A percentile compares a stretch with the other conserved stretches of the same genome.
phyloP scores from a whole-genome alignment of 2,888 invertebrate genomes.

The Phaonia tiefii region DNA sequence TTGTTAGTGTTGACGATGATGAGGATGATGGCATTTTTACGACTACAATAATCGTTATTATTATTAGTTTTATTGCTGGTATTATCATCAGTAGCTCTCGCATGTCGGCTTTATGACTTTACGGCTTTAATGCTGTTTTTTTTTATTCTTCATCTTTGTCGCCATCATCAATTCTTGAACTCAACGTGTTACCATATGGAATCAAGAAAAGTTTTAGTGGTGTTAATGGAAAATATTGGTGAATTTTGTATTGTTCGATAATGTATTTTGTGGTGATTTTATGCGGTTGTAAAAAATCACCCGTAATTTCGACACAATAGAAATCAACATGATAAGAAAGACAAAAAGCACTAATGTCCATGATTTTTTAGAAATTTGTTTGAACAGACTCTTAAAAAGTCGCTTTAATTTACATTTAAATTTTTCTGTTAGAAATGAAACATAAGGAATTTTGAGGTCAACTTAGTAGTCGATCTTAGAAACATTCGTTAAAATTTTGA shows the following conservation, averaged over 20 bases:
- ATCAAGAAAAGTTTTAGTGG: neutral
- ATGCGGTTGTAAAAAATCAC: conserved; percentile 14
- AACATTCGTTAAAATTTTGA: too few relatives aligned
- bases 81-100: conserved; percentile 39
- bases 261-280: conserved; percentile 21
- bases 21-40: conserved; percentile 57
- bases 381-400: neutral
- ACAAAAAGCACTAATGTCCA: too few relatives aligned
- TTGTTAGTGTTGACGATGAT: neutral
- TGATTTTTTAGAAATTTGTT: neutral
- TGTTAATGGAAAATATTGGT: neutral
- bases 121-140: conserved; percentile 12
- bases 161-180: conserved; percentile 4
- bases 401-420: conserved; percentile 42
- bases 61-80: conserved; percentile 58
- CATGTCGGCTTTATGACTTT: conserved; percentile 29
- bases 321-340: too few relatives aligned
- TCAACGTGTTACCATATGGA: neutral
- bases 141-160: conserved; percentile 11
- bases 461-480: too few relatives aligned
- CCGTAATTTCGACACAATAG: conserved; percentile 8
- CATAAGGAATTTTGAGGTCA: too few relatives aligned
- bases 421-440: too few relatives aligned
- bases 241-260: conserved; percentile 12
- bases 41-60: conserved; percentile 61